Evolutionary conservation across 2,797 vertebrate species (phyloP), one percentile per base, ranked within the genome.

Genomic region (Sebastes vulpes): DNA sequence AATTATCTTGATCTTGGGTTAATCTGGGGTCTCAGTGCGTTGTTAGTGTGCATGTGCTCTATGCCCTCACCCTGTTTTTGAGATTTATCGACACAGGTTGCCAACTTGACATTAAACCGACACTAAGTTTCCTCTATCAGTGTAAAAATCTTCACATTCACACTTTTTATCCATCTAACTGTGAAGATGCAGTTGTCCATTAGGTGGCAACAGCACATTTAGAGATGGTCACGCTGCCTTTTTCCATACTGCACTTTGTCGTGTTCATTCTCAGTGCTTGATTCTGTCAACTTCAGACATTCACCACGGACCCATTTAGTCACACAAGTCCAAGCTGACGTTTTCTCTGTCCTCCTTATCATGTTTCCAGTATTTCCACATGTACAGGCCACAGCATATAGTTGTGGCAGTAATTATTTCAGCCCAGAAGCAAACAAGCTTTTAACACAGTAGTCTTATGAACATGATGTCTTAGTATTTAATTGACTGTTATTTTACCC

Each of bases 181-280:
- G 90, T 84, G 73, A 20, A 32, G 25, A 72, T 20, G 32, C 10
- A 26, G 68, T 82, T 89, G 78, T 85, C 94, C 94, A 94, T 89
- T 93, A 96, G 95, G 87, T 90, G 94, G 93, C 92, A 86, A 91
- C 90, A 83, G 77, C 88, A 89, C 85, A 77, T 92, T 63, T 92
- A 9, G 12, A 72, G 79, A 71, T 14, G 58, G 5, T 10, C 23
- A 9, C 28, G 26, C 65, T 59, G 23, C 21, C 25, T 32, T 25
- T 23, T 26, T 1, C 46, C 2, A 11, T 18, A 2, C 65, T 46
- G 46, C 16, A 21, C 26, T 48, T 46, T 74, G 67, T 72, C 54
- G 38, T 79, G 48, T 78, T 85, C 77, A 57, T 54, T 31, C 48
- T 75, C 28, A 1, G 4, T n/a, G 69, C 48, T 76, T 60, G 60